These are phyloP conservation scores for Conus betulinus DNA, from an alignment of 1,140 invertebrate species.

Conservation along the genomic window DNA sequence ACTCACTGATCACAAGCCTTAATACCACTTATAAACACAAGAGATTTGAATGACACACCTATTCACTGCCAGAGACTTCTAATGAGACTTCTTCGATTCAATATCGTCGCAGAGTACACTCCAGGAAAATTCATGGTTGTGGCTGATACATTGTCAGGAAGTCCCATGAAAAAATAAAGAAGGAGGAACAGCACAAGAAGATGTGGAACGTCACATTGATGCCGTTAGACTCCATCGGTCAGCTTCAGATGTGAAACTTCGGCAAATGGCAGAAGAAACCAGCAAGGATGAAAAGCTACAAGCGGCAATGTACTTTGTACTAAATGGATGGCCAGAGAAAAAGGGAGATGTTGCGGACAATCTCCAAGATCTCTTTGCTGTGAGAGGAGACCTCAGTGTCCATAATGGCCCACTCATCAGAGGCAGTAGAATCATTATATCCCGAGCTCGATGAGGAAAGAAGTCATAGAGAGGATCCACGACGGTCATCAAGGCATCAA, in stretches of 20 bases:
- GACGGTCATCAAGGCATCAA: not conserved
- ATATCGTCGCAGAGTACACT: slow-evolving; percentile 32
- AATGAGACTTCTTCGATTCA: slow-evolving; percentile 47
- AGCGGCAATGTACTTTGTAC: not conserved
- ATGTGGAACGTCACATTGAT: not conserved
- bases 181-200: not conserved
- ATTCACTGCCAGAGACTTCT: slow-evolving; percentile 48
- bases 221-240: not conserved
- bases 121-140: slow-evolving; percentile 50
- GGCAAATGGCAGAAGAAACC: not conserved
- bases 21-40: slow-evolving; percentile 51
- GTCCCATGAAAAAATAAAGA: slow-evolving; percentile 4
- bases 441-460: not conserved
- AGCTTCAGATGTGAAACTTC: not conserved
- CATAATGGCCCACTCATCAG: not conserved
- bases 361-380: not conserved
- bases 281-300: not conserved
- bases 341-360: not conserved
- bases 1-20: slow-evolving; percentile 73
- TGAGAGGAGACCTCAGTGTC: not conserved
- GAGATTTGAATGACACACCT: slow-evolving; percentile 40
- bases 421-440: not conserved
- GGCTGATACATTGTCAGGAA: slow-evolving; percentile 47
- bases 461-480: not conserved
- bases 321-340: slow-evolving; percentile 26